phyloP scores from a whole-genome alignment of 1,140 invertebrate genomes.

The Augochlora pura region DNA sequence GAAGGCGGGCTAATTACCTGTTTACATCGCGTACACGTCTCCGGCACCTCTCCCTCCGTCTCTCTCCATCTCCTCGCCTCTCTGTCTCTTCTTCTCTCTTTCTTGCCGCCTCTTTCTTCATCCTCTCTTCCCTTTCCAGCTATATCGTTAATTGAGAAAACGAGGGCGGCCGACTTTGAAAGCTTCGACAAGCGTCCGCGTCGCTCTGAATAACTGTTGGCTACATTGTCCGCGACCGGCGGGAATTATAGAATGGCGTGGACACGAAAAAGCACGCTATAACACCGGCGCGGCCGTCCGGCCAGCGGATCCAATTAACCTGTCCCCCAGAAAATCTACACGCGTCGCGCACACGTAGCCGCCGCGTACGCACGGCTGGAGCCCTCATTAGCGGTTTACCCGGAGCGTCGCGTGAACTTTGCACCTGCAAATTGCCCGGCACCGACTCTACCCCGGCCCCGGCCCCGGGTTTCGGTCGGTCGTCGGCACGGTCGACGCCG shows the following conservation, averaged over 20 bases:
- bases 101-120: too few relatives aligned
- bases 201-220: slow-evolving; percentile 20
- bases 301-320: slow-evolving; percentile 63
- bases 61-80: too few relatives aligned
- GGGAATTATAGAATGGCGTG: slow-evolving; percentile 30
- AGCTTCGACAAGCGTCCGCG: neutral
- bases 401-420: slow-evolving; percentile 68
- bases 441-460: neutral
- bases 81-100: too few relatives aligned
- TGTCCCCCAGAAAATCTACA: slow-evolving; percentile 63
- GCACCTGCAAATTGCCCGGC: slow-evolving; percentile 69
- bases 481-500: neutral
- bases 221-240: neutral
- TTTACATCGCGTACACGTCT: neutral
- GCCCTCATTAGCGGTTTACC: slow-evolving; percentile 67
- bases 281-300: slow-evolving; percentile 11
- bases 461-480: slow-evolving; percentile 15
- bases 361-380: slow-evolving; percentile 36
- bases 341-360: slow-evolving; percentile 55
- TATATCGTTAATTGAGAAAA: slow-evolving; percentile 24
- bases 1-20: neutral
- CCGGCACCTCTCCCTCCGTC: too few relatives aligned
- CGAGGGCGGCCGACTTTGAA: slow-evolving; percentile 19
- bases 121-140: neutral
- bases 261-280: slow-evolving; percentile 26